phyloP scores from a whole-genome alignment of 1,140 invertebrate species.

The honey bee (Apis mellifera) region Amel_HAv3.1 CM009931.2:4144001-4144500 shows the following conservation, averaged over 20 bases:
- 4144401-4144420: background rate
- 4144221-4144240: background rate
- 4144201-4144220: constrained; percentile 13
- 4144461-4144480: constrained; percentile 7
- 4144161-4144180: background rate
- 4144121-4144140: background rate
- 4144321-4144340: too few species aligned
- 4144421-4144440: background rate
- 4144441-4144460: too few species aligned
- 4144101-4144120: constrained; percentile 25
- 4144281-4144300: too few species aligned
- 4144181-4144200: background rate
- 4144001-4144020: background rate
- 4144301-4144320: too few species aligned
- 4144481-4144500: background rate
- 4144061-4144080: constrained; percentile 46
- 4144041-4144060: constrained; percentile 45
- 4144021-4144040: constrained; percentile 28
- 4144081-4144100: constrained; percentile 33
- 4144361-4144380: constrained; percentile 16
- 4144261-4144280: too few species aligned
- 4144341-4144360: constrained; percentile 13
- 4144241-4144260: background rate
- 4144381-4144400: background rate
- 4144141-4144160: background rate